Evolutionary conservation across 2,797 vertebrate genomes (phyloP), one percentile per base, ranked within the genome.

Genomic region (Betta splendens): DNA sequence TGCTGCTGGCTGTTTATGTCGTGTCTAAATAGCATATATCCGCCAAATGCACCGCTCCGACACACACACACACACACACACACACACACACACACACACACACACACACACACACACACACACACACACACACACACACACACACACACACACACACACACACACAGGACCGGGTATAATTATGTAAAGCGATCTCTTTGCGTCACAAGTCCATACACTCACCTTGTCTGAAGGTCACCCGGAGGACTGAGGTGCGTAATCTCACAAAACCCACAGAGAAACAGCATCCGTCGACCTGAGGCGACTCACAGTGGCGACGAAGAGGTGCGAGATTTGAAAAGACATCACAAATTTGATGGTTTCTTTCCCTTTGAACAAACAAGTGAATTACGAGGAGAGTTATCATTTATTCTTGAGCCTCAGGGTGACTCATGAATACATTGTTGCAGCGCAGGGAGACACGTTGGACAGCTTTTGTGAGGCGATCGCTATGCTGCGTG

Each of bases 1-100:
- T 74, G 84, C 87, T 85, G 58, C 71, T 54, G 81, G 84, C 81
- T 82, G 79, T 88, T 86, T 77, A 57, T 60, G 49, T 49, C 45
- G 51, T 61, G 29, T 48, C 61, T 66, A 47, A 80, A 75, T 65
- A 76, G 60, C 52, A 71, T 52, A 65, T 60, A 81, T 79, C 72
- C 81, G 62, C 73, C 68, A 64, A 68, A 81, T 75, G 76, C 56
- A 68, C 80, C 74, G 80, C 31, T 44, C 37, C n/a, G n/a, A n/a
- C n/a, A n/a, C n/a, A n/a, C n/a, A 31, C 55, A 20, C 40, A 51
- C 35, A 16, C n/a, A n/a, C n/a, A n/a, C n/a, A n/a, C n/a, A 31
- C 55, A 20, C 40, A 51, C 35, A 16, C n/a, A n/a, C n/a, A n/a
- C n/a, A n/a, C n/a, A 31, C 55, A 20, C 40, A 51, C 35, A 16